phyloP scores from a whole-genome alignment of 2,888 invertebrate genomes.

The Silvanus unidentatus region DNA sequence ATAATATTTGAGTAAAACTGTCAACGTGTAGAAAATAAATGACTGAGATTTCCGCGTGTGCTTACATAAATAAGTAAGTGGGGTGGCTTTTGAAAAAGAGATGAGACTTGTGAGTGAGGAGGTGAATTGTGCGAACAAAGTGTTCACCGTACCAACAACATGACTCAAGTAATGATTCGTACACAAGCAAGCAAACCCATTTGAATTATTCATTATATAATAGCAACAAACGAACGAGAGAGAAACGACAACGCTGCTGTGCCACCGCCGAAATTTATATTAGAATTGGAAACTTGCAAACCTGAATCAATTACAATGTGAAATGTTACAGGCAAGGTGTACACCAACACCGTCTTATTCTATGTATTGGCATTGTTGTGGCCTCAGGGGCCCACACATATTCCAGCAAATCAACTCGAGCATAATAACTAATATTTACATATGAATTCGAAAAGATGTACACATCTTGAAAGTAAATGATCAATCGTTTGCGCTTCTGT shows the following conservation, averaged over 20 bases:
- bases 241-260: slow-evolving; percentile 26
- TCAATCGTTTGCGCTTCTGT: slow-evolving; percentile 13
- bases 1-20: slow-evolving; percentile 31
- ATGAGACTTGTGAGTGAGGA: neutral
- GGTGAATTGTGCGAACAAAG: slow-evolving; percentile 35
- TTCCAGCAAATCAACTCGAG: slow-evolving; percentile 18
- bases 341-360: too few species aligned
- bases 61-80: slow-evolving; percentile 41
- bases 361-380: too few species aligned
- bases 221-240: too few species aligned
- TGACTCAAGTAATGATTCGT: slow-evolving; percentile 47
- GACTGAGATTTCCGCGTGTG: slow-evolving; percentile 38
- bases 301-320: slow-evolving; percentile 18
- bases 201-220: slow-evolving; percentile 43
- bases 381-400: too few species aligned
- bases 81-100: slow-evolving; percentile 8
- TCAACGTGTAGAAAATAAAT: slow-evolving; percentile 36
- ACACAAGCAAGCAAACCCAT: slow-evolving; percentile 29
- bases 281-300: slow-evolving; percentile 22
- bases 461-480: slow-evolving; percentile 3
- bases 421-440: slow-evolving; percentile 29
- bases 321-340: neutral
- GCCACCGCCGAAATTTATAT: slow-evolving; percentile 20
- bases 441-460: slow-evolving; percentile 23
- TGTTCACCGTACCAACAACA: slow-evolving; percentile 44